Evolutionary conservation across 1,140 invertebrate genomes (phyloP).

Genomic region (Drosophila tristis): DNA sequence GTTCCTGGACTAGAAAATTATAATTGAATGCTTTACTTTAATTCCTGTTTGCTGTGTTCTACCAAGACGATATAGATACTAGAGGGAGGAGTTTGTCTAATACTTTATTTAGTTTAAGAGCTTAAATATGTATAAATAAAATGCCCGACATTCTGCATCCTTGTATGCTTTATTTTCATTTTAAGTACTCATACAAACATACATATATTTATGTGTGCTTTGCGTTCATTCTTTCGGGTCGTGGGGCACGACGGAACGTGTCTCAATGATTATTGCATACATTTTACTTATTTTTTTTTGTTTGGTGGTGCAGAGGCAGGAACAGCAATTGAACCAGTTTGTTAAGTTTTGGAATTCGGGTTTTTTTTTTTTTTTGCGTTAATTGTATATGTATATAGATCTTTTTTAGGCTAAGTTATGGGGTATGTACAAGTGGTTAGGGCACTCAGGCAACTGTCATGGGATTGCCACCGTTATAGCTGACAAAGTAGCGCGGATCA

Average conservation of each 20-base stretch:
- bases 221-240: slow-evolving; percentile 5
- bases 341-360: slow-evolving; percentile 48
- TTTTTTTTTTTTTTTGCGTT: slow-evolving; percentile 8
- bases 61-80: slow-evolving; percentile 7
- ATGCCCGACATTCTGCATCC: slow-evolving; percentile 70
- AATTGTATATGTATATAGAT: slow-evolving; percentile 25
- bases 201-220: slow-evolving; percentile 32
- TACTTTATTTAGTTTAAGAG: slow-evolving; percentile 49
- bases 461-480: slow-evolving; percentile 76
- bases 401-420: slow-evolving; percentile 31
- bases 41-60: slow-evolving; percentile 6
- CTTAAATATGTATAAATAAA: slow-evolving; percentile 66
- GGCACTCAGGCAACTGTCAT: slow-evolving; percentile 76
- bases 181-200: slow-evolving; percentile 46
- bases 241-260: slow-evolving; percentile 29
- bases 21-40: slow-evolving; percentile 12
- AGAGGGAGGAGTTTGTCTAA: slow-evolving; percentile 15
- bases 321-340: slow-evolving; percentile 33
- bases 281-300: background rate
- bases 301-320: slow-evolving; percentile 14
- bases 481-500: slow-evolving; percentile 81
- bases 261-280: slow-evolving; percentile 51
- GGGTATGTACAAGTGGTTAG: slow-evolving; percentile 54
- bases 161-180: slow-evolving; percentile 61
- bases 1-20: slow-evolving; percentile 29